Evolutionary conservation across 2,888 invertebrate species (phyloP), one percentile per base, ranked within the genome.

Genomic region (Congeria kusceri): DNA sequence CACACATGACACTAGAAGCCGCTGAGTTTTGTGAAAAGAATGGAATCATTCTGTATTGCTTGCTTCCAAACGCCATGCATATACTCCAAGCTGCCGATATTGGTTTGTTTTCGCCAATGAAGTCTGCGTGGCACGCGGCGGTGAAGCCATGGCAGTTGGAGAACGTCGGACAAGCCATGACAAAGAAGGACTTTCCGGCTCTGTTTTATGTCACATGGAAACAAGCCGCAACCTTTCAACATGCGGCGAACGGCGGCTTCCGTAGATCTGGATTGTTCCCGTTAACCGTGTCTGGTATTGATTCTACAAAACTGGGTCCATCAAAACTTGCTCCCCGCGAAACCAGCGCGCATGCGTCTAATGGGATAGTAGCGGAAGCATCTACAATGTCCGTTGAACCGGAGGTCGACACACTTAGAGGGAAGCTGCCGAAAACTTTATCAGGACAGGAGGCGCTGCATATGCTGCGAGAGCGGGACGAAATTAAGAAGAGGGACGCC

Each of bases 21-120:
- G n/a, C n/a, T n/a, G n/a, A n/a, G n/a, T n/a, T n/a, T n/a, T n/a
- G 20, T 29, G n/a, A 32, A 23, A 53, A 77, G 1, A 62, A 77
- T 62, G 28, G 53, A 1, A 61, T 82, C 15, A 63, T 78, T 27
- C 29, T 79, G 27, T 74, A 83, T 49, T 78, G 82, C 23, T 57
- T 83, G 13, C 46, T 79, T 0, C 69, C 73, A 18, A 76, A 83
- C 47, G n/a, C 32, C 11, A 32, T 11, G 32, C 32, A 32, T 11
- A 32, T 32, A 7, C 4, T 32, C 32, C 32, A 32, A 32, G 32
- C 32, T 32, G 32, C 25, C n/a, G 75, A 81, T 23, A 44, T 81
- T 13, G 65, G 70, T 0, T 59, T 80, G 3, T 77, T 80, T 53
- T 15, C 47, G 0, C 68, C 77, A 20, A 65, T 66, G 57, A 77